Evolutionary conservation across 2,797 vertebrate species (phyloP).

Genomic region (Sebastes cheni): DNA sequence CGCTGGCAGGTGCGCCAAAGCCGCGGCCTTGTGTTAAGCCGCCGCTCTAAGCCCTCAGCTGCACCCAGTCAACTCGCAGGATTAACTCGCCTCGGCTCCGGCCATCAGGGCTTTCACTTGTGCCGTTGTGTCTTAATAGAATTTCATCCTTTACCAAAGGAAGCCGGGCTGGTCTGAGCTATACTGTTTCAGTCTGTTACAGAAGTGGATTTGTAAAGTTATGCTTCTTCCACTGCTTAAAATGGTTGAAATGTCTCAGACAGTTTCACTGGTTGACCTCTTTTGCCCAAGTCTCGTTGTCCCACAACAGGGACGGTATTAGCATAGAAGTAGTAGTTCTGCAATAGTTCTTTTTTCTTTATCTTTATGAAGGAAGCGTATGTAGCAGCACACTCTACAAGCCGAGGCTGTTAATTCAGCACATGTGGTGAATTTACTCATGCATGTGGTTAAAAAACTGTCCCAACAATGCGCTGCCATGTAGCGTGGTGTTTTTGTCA

Average conservation of each 20-base stretch:
- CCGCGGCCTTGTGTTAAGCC: constrained; percentile 57
- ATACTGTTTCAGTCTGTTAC: constrained; percentile 3
- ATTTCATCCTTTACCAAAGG: constrained; percentile 40
- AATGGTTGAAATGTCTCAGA: not conserved
- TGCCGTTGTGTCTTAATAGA: constrained; percentile 49
- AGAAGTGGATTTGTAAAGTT: constrained; percentile 20
- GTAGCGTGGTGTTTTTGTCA: not conserved
- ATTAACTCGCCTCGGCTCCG: constrained; percentile 50
- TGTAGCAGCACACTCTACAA: not conserved
- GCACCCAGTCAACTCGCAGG: constrained; percentile 49
- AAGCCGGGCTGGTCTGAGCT: constrained; percentile 1
- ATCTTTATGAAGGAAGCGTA: not conserved
- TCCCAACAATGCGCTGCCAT: not conserved
- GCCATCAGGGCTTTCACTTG: constrained; percentile 35
- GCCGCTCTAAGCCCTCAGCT: constrained; percentile 54
- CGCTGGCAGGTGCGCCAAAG: constrained; percentile 55
- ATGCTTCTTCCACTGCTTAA: not conserved
- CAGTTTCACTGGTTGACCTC: not conserved
- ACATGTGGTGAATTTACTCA: not conserved
- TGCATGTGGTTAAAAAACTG: not conserved
- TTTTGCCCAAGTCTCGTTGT: not conserved
- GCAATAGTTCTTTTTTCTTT: not conserved
- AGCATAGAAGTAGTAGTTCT: not conserved
- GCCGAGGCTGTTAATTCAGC: not conserved
- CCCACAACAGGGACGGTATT: not conserved